Percentiles rank a stretch among this genome's conserved stretches.
Conservation (phyloP, 2,797 vertebrate genomes). For the Jordanella pulchra region DNA sequence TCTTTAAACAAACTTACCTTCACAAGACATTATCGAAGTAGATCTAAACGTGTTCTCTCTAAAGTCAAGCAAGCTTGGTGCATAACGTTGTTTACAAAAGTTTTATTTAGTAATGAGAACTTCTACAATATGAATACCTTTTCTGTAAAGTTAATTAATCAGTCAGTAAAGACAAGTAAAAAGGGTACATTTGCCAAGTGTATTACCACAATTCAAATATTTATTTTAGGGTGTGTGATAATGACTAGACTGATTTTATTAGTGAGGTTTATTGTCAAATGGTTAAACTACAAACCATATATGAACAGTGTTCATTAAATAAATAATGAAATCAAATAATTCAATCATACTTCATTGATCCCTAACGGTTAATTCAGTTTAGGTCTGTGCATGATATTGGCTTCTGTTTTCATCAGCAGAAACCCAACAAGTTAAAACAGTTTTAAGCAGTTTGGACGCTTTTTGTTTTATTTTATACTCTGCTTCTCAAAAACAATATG, state of each 20-base stretch:
- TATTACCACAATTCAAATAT: background rate
- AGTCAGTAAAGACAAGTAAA: background rate
- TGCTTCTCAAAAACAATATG: background rate
- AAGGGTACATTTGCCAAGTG: background rate
- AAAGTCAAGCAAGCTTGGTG: background rate
- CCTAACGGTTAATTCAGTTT: too few species aligned
- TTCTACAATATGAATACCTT: background rate
- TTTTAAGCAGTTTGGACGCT: background rate
- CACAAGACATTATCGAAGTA: too few species aligned
- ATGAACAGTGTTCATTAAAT: background rate
- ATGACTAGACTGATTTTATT: background rate
- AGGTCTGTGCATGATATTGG: background rate
- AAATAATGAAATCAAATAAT: background rate
- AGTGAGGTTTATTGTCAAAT: background rate
- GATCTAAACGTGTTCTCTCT: background rate
- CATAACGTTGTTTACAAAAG: background rate
- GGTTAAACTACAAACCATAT: background rate
- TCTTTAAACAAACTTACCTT: background rate
- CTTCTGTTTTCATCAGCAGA: background rate
- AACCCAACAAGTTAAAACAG: background rate
- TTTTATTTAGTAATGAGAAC: background rate
- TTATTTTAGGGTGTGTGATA: background rate
- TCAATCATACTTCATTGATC: too few species aligned
- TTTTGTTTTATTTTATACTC: background rate
- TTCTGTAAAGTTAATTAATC: background rate